A percentile compares a stretch with the other conserved stretches of the same genome.
These are phyloP conservation scores for Pithys albifrons DNA, from an alignment of 2,113 vertebrate genomes.

Conservation along the genomic window DNA sequence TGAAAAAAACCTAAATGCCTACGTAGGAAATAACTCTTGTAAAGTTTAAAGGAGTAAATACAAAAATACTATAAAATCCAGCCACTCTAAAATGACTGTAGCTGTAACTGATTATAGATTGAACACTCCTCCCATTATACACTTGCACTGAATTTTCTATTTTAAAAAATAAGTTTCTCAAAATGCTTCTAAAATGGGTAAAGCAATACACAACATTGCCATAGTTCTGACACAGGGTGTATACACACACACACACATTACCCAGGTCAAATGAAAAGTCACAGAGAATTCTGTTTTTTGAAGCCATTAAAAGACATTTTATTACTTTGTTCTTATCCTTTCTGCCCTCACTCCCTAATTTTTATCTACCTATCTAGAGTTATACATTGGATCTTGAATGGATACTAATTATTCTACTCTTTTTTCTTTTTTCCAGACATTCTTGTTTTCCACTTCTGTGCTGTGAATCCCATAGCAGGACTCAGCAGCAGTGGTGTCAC, in stretches of 20 bases:
- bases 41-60: slow-evolving; percentile 17
- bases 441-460: slow-evolving; percentile 38
- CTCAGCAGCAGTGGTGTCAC: slow-evolving; percentile 19
- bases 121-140: not conserved
- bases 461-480: slow-evolving; percentile 36
- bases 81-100: not conserved
- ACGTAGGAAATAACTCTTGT: not conserved
- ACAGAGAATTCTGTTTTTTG: not conserved
- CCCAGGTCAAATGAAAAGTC: not conserved
- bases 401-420: not conserved
- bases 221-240: not conserved
- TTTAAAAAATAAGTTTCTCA: not conserved
- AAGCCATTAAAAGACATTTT: not conserved
- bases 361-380: not conserved
- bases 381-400: not conserved
- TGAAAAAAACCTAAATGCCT: not conserved
- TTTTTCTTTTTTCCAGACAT: not conserved
- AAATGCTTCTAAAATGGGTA: not conserved
- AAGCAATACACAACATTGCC: not conserved
- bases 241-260: not conserved
- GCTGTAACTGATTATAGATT: slow-evolving; percentile 5
- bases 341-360: not conserved
- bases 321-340: not conserved
- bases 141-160: not conserved
- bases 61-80: slow-evolving; percentile 15